Base-by-base conservation (phyloP, 1,140 invertebrate genomes). In the Aphaenogaster floridana region DNA sequence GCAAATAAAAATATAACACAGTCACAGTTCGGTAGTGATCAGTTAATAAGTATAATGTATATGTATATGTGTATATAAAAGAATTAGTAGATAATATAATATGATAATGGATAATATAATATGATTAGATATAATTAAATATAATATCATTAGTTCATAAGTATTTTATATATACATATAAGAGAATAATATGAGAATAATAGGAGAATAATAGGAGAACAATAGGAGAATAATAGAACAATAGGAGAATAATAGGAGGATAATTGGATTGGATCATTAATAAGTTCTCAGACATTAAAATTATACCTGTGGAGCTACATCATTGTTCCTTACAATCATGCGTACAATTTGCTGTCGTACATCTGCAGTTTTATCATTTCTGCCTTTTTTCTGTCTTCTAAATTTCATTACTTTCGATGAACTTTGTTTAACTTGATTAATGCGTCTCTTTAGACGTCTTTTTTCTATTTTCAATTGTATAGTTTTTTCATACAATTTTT, bases 241-340 rank as follows among this genome's bases (percentile, higher is more conserved):
- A 28, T 64, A 15, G 5, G 5, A 34, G 28, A 5, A 15, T 5
- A 36, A 34, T 36, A 2, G 6, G 13, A 50, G 21, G 21, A 21
- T 21, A 21, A 21, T 21, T 21, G 48, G 13, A 50, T 50, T 50
- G 48, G 48, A 50, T 50, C 48, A 50, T 13, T 13, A 34, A 15
- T 64, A 3, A 34, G 13, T 13, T 34, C 21, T 64, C 6, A 36
- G 13, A 64, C 7, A 4, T 11, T 69, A 15, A 15, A 69, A 28
- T 48, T 50, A 34, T 69, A 69, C 42, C 66, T 69, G 66, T 21
- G 66, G 42, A 48, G 66, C 42, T 28, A 69, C n/a, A 21, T 69
- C 15, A 28, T 9, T 48, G 3, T 69, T 69, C 11, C 28, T 45
- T 28, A 48, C 2, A 6, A 69, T 48, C 42, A 69, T 69, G 7